A percentile compares a stretch with the other conserved stretches of the same genome.
phyloP scores from a whole-genome alignment of 2,888 invertebrate genomes.

The Sturmia bella region DNA sequence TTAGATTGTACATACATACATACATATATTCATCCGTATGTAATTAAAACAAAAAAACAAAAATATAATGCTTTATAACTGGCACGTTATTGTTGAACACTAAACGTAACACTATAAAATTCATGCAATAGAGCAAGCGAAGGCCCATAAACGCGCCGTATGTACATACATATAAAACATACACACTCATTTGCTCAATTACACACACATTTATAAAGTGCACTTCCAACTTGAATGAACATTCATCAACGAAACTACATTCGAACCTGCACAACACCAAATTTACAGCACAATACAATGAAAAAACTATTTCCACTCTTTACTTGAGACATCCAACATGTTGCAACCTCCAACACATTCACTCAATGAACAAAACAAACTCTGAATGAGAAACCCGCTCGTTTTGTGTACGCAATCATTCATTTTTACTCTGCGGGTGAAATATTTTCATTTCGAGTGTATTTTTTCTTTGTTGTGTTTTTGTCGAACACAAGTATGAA shows the following conservation, averaged over 20 bases:
- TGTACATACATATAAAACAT: not conserved
- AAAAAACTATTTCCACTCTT: conserved; percentile 25
- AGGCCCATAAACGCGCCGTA: conserved; percentile 44
- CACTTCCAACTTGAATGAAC: conserved; percentile 39
- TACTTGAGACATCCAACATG: conserved; percentile 35
- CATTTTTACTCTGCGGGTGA: conserved; percentile 55
- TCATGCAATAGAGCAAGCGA: conserved; percentile 43
- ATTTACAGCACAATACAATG: not conserved
- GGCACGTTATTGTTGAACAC: conserved; percentile 64
- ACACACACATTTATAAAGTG: conserved; percentile 2
- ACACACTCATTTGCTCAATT: conserved; percentile 4
- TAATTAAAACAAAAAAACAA: conserved; percentile 19
- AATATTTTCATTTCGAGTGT: conserved; percentile 68
- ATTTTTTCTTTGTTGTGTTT: conserved; percentile 19
- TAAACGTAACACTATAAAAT: conserved; percentile 62
- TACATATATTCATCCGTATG: not conserved
- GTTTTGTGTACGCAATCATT: conserved; percentile 44
- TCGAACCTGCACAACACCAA: conserved; percentile 28
- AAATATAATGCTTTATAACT: conserved; percentile 64
- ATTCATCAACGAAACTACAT: conserved; percentile 57
- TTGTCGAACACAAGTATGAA: conserved; percentile 51
- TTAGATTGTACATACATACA: conserved; percentile 13
- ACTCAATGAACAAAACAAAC: conserved; percentile 13
- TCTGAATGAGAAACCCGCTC: conserved; percentile 12
- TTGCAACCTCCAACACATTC: conserved; percentile 29